phyloP scores from a whole-genome alignment of 2,797 vertebrate species.

The Karalla daura region DNA sequence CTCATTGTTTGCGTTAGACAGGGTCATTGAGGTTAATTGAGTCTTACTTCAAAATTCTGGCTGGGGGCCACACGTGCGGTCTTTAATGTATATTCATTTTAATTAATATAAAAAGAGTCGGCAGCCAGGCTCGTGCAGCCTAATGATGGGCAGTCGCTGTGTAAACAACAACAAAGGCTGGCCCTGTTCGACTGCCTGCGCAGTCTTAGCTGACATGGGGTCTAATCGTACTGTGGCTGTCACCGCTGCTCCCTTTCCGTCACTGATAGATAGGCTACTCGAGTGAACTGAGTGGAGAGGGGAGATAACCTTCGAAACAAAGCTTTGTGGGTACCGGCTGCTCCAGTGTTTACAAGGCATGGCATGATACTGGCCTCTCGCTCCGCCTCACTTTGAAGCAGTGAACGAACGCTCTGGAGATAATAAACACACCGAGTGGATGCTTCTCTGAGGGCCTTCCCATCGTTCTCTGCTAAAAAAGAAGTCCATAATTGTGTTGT shows the following conservation, averaged over 20 bases:
- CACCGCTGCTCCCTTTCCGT: slow-evolving; percentile 47
- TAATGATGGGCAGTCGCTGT: slow-evolving; percentile 77
- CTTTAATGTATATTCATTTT: slow-evolving; percentile 80
- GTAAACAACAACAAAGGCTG: slow-evolving; percentile 82
- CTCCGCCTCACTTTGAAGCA: slow-evolving; percentile 50
- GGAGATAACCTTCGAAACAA: slow-evolving; percentile 70
- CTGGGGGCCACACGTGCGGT: slow-evolving; percentile 67
- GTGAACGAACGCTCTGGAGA: slow-evolving; percentile 25
- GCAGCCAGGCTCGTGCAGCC: slow-evolving; percentile 66
- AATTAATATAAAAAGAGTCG: slow-evolving; percentile 79
- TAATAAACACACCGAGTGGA: slow-evolving; percentile 52
- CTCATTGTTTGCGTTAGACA: slow-evolving; percentile 78
- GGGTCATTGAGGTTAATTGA: slow-evolving; percentile 85
- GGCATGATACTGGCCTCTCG: slow-evolving; percentile 47
- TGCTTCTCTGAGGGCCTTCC: slow-evolving; percentile 25
- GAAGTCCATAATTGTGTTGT: slow-evolving; percentile 42
- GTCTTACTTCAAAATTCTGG: slow-evolving; percentile 83
- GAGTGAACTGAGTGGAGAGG: slow-evolving; percentile 59
- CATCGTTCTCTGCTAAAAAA: slow-evolving; percentile 6
- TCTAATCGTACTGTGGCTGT: slow-evolving; percentile 68
- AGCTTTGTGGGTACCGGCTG: slow-evolving; percentile 56
- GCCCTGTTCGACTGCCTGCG: slow-evolving; percentile 66
- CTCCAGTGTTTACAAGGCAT: slow-evolving; percentile 44
- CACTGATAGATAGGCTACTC: slow-evolving; percentile 65
- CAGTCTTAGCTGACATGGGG: slow-evolving; percentile 62